Percentiles rank a stretch among this genome's conserved stretches.
These are phyloP conservation scores for Dicaeum eximium DNA, from an alignment of 2,113 vertebrate genomes.

Conservation along the genomic window DNA sequence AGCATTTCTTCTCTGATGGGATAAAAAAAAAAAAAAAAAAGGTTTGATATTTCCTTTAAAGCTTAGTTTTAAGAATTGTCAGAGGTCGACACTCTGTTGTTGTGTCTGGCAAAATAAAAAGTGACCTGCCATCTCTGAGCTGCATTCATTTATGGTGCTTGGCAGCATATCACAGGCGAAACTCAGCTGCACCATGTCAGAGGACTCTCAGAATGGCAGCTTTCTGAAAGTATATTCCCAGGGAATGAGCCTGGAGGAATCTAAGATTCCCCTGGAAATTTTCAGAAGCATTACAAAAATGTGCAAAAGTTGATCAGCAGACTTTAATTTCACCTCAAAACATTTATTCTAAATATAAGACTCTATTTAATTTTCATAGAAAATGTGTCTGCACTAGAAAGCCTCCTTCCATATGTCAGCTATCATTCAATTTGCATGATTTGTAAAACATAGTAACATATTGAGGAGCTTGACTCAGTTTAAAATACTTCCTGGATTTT, in stretches of 20 bases:
- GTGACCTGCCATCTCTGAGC: slow-evolving; percentile 66
- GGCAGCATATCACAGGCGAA: slow-evolving; percentile 51
- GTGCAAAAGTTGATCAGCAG: not conserved
- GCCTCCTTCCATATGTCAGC: not conserved
- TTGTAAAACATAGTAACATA: not conserved
- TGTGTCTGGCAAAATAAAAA: slow-evolving; percentile 70
- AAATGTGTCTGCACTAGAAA: not conserved
- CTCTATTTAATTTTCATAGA: not conserved
- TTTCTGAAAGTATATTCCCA: not conserved
- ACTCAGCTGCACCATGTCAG: slow-evolving; percentile 4
- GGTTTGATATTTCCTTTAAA: slow-evolving; percentile 29
- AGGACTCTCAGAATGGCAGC: not conserved
- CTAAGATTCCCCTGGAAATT: not conserved
- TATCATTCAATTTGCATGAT: not conserved
- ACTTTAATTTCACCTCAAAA: not conserved
- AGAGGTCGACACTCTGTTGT: slow-evolving; percentile 67
- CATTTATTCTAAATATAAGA: not conserved
- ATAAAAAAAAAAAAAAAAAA: not conserved
- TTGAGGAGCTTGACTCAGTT: not conserved
- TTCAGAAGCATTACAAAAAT: not conserved
- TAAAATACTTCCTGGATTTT: not conserved
- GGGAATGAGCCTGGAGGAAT: not conserved
- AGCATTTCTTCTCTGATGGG: not conserved
- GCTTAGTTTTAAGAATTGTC: slow-evolving; percentile 64
- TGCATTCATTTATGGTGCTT: slow-evolving; percentile 58